Evolutionary conservation across 30 jellyfish, hydroid and myxozoan species (phyloP).

Genomic region (Cassiopea xamachana): DNA sequence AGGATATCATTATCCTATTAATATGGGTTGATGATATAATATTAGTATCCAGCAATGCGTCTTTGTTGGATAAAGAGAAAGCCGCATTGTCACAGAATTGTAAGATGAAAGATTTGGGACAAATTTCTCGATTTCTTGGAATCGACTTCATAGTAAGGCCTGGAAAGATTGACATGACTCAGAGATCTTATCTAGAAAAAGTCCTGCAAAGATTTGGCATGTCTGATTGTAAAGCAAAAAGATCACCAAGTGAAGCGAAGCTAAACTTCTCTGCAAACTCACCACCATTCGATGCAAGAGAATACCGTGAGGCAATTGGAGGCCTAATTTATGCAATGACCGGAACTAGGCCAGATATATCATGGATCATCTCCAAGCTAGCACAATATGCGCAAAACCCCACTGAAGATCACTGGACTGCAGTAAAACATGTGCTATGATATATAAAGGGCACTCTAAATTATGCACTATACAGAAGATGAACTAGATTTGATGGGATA

Average conservation of each 20-base stretch:
- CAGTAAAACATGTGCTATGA: slow-evolving; percentile 21
- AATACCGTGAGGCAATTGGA: slow-evolving; percentile 18
- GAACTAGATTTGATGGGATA: slow-evolving; percentile 6
- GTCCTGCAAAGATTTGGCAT: slow-evolving; percentile 40
- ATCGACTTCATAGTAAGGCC: slow-evolving; percentile 2
- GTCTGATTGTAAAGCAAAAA: slow-evolving; percentile 52
- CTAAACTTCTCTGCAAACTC: slow-evolving; percentile 8
- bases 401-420: slow-evolving; percentile 6
- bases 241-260: slow-evolving; percentile 45
- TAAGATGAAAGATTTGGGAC: slow-evolving; percentile 72
- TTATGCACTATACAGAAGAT: neutral
- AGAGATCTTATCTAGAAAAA: slow-evolving; percentile 20
- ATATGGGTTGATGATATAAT: slow-evolving; percentile 78
- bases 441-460: slow-evolving; percentile 17
- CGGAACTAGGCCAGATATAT: slow-evolving; percentile 33
- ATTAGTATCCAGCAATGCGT: slow-evolving; percentile 40
- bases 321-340: slow-evolving; percentile 25
- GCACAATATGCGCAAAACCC: slow-evolving; percentile 26
- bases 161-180: slow-evolving; percentile 4
- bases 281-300: slow-evolving; percentile 3
- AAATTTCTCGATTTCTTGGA: slow-evolving; percentile 19
- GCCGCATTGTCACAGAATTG: slow-evolving; percentile 5
- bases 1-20: neutral
- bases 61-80: slow-evolving; percentile 13
- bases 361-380: slow-evolving; percentile 20